Base-by-base conservation (phyloP, 2,888 invertebrate genomes). In the Drosophila diplacantha region DNA sequence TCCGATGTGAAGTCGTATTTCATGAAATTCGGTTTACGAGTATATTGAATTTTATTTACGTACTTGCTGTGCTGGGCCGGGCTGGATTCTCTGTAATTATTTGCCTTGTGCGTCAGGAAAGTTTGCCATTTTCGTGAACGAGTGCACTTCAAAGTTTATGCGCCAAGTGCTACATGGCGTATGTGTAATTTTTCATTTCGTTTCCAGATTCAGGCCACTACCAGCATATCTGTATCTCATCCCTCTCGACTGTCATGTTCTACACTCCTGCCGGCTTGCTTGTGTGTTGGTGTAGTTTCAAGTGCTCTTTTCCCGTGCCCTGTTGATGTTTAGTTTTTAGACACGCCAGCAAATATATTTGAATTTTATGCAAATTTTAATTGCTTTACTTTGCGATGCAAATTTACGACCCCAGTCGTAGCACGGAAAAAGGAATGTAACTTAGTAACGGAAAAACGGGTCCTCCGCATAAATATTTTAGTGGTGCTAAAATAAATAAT, bases 331-430 rank as follows among this genome's bases (percentile, higher is more conserved):
- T 83, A 83, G 78, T 73, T 83, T 72, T 81, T 77, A 77, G 82
- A 49, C 61, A 52, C 53, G 60, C 67, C 53, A 62, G 46, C 54
- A 63, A 51, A 79, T 71, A 75, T 68, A 81, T 81, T 49, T 46
- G 76, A 69, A 71, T 63, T 79, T 65, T 79, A 81, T 79, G 83
- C 69, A 81, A 79, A 83, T 76, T 81, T 79, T 81, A 83, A 83
- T 78, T 78, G 82, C 76, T 68, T 71, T 71, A 71, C 66, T 65
- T 75, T 66, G 52, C 55, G 53, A 50, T 26, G 67, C 26, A 59
- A 73, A 72, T 73, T 81, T 81, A 68, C 69, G 69, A 39, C 38
- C 59, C 18, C 43, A 31, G 60, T 59, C 11, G 26, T 37, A 29
- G 35, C 35, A 11, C 20, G 11, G 24, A n/a, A 26, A 24, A 18